Base-by-base conservation (phyloP, 2,797 vertebrate genomes). In the Fistularia tabacaria region DNA sequence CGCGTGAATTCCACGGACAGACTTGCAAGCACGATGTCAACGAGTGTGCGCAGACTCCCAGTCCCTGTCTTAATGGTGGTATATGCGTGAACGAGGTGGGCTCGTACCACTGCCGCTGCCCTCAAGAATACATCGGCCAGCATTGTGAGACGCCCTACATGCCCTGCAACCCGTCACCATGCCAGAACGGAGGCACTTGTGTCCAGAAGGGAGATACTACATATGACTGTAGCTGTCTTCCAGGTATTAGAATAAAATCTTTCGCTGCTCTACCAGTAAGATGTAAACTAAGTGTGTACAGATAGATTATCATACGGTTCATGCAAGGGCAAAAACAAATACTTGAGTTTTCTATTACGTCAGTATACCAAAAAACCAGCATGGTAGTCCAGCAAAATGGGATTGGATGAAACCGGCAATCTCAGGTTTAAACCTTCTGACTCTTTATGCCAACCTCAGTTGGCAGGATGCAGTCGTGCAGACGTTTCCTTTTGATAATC, bases 111-210 rank as follows among this genome's bases (percentile, higher is more conserved):
- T 98, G 97, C 42, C 74, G 71, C 65, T 98, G 97, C 83, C 91
- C 88, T 5, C 81, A 88, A 0, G 89, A 93, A 0, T 95, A 91
- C 71, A 91, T 90, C 0, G 95, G 97, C 14, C 87, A 79, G 49
- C 90, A 92, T 87, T 99, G 97, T 0, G 94, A 98, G 77, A 87
- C 90, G 25, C 88, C 85, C 43, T 97, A 94, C n/a, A 87, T 93
- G 84, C 97, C 97, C 10, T 99, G 97, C 90, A 95, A 91, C 80
- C 97, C 97, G 14, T 97, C 96, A 0, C 97, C 95, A 6, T 99
- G 97, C 88, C 93, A 93, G 62, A 98, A 95, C 0, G 95, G 95
- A 38, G 97, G 95, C 36, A 98, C 95, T n/a, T 99, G 96, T 61
- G 90, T 93, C 48, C 96, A 95, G 78, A 96, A 93, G 0, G 93